Evolutionary conservation across 2,113 vertebrate genomes (phyloP).

Genomic region (Noctilio leporinus): DNA sequence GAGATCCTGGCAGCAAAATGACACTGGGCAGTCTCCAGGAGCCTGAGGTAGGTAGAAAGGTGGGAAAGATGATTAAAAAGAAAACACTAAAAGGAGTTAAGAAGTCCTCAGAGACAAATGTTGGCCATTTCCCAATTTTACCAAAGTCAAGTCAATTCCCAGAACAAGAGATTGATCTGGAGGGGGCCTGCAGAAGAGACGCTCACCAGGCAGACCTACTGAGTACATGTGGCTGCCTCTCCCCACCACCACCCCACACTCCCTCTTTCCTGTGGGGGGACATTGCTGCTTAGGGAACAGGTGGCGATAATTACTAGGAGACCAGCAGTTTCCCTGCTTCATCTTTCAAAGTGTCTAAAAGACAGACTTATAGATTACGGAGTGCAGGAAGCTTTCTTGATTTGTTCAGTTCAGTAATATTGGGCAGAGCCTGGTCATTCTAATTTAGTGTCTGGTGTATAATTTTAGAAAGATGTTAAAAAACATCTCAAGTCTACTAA

Average conservation of each 20-base stretch:
- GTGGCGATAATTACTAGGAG: conserved; percentile 28
- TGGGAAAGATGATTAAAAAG: background rate
- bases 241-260: background rate
- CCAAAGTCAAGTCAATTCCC: background rate
- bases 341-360: conserved; percentile 45
- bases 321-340: background rate
- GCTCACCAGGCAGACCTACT: background rate
- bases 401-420: background rate
- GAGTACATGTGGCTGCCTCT: background rate
- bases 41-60: background rate
- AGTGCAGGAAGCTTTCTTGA: background rate
- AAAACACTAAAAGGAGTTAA: background rate
- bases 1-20: background rate
- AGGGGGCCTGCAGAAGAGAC: background rate
- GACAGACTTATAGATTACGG: background rate
- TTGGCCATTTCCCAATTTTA: background rate
- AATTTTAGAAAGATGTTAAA: background rate
- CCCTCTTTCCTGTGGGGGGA: background rate
- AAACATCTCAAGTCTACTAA: background rate
- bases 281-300: background rate
- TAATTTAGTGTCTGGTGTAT: background rate
- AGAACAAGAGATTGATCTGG: background rate
- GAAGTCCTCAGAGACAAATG: background rate
- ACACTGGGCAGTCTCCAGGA: background rate
- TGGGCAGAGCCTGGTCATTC: background rate